A percentile compares a stretch with the other conserved stretches of the same genome.
Evolutionary conservation across 2,888 invertebrate species (phyloP).

Genomic region (Meteorus cinctellus): DNA sequence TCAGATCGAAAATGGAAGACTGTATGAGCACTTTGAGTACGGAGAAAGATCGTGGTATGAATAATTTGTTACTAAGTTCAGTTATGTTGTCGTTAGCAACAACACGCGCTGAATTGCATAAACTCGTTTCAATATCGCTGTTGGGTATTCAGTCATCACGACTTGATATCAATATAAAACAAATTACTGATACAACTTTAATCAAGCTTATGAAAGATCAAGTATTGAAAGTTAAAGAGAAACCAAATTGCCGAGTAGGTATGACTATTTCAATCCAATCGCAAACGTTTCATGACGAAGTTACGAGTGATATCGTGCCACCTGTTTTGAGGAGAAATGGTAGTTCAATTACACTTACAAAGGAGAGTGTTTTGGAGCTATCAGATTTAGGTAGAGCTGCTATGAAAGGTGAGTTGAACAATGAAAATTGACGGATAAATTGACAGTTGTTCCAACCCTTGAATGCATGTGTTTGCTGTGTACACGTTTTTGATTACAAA

Average conservation of each 20-base stretch:
- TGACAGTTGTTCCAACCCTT: background rate
- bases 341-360: conserved; percentile 61
- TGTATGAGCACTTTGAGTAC: conserved; percentile 78
- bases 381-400: conserved; percentile 86
- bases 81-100: conserved; percentile 80
- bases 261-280: conserved; percentile 65
- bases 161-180: conserved; percentile 72
- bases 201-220: conserved; percentile 73
- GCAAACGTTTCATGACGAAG: conserved; percentile 48
- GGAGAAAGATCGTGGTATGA: conserved; percentile 76
- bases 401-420: conserved; percentile 79
- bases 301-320: conserved; percentile 20
- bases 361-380: conserved; percentile 75
- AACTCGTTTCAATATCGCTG: conserved; percentile 78
- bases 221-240: conserved; percentile 65
- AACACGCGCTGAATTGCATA: conserved; percentile 75
- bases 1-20: conserved; percentile 81
- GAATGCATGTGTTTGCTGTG: too few relatives aligned
- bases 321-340: conserved; percentile 47
- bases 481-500: too few relatives aligned
- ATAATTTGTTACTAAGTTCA: conserved; percentile 81
- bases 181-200: conserved; percentile 73
- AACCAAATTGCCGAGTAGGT: conserved; percentile 54
- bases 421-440: conserved; percentile 2
- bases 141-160: conserved; percentile 79